Evolutionary conservation across 2,797 vertebrate species (phyloP).

Genomic region (Macropodus opercularis): DNA sequence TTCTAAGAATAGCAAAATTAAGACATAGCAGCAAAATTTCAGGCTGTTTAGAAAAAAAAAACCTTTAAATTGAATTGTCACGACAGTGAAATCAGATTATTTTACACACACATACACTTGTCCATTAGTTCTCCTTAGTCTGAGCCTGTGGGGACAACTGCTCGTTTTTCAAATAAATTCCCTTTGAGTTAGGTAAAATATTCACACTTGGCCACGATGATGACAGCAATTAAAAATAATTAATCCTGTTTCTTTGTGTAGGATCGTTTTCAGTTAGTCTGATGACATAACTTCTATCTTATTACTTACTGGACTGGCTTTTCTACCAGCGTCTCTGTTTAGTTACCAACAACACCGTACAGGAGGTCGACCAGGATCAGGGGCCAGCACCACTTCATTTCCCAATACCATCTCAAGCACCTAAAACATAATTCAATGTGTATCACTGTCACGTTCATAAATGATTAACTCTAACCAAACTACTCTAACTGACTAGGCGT

Average conservation of each 20-base stretch:
- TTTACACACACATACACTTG: neutral
- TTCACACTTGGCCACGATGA: too few species aligned
- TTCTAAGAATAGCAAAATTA: slow-evolving; percentile 17
- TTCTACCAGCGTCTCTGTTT: slow-evolving; percentile 1
- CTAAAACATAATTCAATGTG: slow-evolving; percentile 33
- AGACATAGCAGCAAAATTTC: slow-evolving; percentile 26
- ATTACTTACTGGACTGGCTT: neutral
- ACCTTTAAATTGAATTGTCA: neutral
- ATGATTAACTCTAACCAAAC: slow-evolving; percentile 8
- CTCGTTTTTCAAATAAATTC: too few species aligned
- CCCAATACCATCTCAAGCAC: slow-evolving; percentile 37
- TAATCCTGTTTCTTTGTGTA: too few species aligned
- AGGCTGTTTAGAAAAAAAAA: neutral
- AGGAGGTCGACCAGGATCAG: slow-evolving; percentile 21
- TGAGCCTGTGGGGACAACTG: slow-evolving; percentile 9
- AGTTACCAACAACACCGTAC: slow-evolving; percentile 14
- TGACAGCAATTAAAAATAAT: too few species aligned
- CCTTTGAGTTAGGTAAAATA: too few species aligned
- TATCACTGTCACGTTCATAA: slow-evolving; percentile 25
- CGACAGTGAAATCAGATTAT: neutral
- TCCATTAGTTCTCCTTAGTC: slow-evolving; percentile 22
- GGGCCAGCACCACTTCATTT: slow-evolving; percentile 34
- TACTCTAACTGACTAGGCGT: slow-evolving; percentile 4
- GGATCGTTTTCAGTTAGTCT: too few species aligned
- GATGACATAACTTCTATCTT: too few species aligned